A percentile compares a stretch with the other conserved stretches of the same genome.
Conservation (phyloP, 2,888 invertebrate species). For the Nomada fucata region DNA sequence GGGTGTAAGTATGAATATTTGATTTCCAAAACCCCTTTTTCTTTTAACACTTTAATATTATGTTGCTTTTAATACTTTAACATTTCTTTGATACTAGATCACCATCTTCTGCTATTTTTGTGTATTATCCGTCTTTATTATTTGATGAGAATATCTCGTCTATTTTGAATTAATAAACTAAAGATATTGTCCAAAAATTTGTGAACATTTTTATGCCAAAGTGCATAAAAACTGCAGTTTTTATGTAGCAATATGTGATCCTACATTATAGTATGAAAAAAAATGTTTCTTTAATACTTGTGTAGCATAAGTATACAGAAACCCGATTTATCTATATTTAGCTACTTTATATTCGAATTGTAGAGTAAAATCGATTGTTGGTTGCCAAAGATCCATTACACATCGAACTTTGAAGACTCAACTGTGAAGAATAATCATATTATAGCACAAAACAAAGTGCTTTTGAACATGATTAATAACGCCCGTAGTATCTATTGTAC, state of each 20-base stretch:
- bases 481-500: constrained; percentile 65
- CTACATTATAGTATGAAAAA: too few relatives aligned
- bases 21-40: not conserved
- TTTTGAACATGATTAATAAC: constrained; percentile 67
- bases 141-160: too few relatives aligned
- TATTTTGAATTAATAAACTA: too few relatives aligned
- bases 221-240: not conserved
- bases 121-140: too few relatives aligned
- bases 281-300: too few relatives aligned
- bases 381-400: constrained; percentile 57
- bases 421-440: constrained; percentile 39
- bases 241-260: too few relatives aligned
- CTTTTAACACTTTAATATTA: not conserved
- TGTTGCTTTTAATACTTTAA: too few relatives aligned
- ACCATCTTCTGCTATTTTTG: too few relatives aligned
- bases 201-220: too few relatives aligned
- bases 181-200: too few relatives aligned
- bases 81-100: too few relatives aligned
- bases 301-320: not conserved
- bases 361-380: constrained; percentile 78
- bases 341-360: constrained; percentile 23
- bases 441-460: constrained; percentile 66
- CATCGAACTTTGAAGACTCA: constrained; percentile 32
- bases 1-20: constrained; percentile 83
- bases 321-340: not conserved